These are phyloP conservation scores for Zenarchopterus dispar DNA, from an alignment of 2,797 vertebrate species.

Conservation along the genomic window DNA sequence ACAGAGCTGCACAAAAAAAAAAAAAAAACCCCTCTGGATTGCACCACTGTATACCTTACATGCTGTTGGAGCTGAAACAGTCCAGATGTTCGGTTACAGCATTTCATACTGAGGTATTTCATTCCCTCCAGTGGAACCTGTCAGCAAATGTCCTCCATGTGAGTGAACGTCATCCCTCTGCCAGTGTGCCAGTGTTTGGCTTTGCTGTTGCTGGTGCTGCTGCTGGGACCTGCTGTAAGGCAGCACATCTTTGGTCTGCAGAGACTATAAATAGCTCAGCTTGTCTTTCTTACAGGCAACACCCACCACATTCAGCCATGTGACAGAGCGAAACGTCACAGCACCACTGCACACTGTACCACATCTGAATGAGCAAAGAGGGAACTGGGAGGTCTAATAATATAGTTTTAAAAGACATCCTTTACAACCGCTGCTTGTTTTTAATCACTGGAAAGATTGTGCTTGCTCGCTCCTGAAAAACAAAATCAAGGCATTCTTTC, in stretches of 20 bases:
- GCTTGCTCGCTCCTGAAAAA: no score
- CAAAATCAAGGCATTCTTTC: no score
- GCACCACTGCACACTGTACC: constrained; percentile 38
- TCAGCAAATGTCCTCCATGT: no score
- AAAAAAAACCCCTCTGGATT: no score
- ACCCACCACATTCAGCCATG: constrained; percentile 62
- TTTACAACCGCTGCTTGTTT: no score
- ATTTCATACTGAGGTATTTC: no score
- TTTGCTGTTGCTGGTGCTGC: constrained; percentile 22
- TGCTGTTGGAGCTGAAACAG: no score
- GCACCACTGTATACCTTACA: not conserved
- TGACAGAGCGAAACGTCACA: constrained; percentile 60
- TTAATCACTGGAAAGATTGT: no score
- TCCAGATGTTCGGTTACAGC: no score
- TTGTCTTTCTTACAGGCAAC: constrained; percentile 58
- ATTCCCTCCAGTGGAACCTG: no score
- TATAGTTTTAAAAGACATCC: no score
- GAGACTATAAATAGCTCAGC: constrained; percentile 77
- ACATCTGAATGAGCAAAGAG: constrained; percentile 15
- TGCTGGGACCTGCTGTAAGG: constrained; percentile 68
- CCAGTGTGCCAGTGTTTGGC: constrained; percentile 1
- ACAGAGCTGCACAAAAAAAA: not conserved
- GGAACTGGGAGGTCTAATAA: not conserved
- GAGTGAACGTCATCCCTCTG: no score
- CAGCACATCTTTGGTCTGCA: constrained; percentile 64